Base-by-base conservation (phyloP, 2,113 vertebrate species). In the Chaenogobius annularis region DNA sequence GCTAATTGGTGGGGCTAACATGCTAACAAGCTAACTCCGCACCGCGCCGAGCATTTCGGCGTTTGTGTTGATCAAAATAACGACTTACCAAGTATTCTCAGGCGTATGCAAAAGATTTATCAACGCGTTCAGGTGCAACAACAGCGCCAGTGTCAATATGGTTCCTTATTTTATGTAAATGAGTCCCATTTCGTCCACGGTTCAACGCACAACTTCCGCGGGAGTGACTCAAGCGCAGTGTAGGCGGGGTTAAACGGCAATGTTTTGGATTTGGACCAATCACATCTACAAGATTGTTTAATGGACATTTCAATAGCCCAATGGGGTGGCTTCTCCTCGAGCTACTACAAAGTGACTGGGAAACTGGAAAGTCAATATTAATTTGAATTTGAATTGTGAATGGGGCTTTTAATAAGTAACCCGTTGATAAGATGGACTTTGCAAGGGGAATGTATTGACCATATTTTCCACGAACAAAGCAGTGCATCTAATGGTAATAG, bases 131-230 rank as follows among this genome's bases (percentile, higher is more conserved):
- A 1, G 4, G 10, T 3, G n/a, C 22, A 31, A 71, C 12, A 0
- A 15, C 17, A 7, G 11, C 6, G 10, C 19, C 69, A 59, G 13
- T 3, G 31, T 68, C 35, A 26, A 54, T n/a, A 50, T n/a, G 54
- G 74, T 70, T 74, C 14, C 23, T 67, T 69, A 54, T 43, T 64
- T 73, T 9, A 74, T 64, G 19, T 17, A 80, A 83, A 77, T 69
- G 50, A 22, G 64, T 66, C 63, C 70, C 82, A 80, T 77, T 56
- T 22, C 35, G 14, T 17, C 37, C 2, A 22, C 55, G 26, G 20
- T 1, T 2, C 64, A 1, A 69, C 73, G 5, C 37, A 19, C 56
- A 75, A 89, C 91, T 92, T 92, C 92, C 90, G 89, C 82, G 84
- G 80, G 68, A 19, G 72, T 43, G 11, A 9, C 3, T 0, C 9